Evolutionary conservation across 2,113 vertebrate genomes (phyloP), one percentile per base, ranked within the genome.

Genomic region (Psammodynastes pulverulentus): DNA sequence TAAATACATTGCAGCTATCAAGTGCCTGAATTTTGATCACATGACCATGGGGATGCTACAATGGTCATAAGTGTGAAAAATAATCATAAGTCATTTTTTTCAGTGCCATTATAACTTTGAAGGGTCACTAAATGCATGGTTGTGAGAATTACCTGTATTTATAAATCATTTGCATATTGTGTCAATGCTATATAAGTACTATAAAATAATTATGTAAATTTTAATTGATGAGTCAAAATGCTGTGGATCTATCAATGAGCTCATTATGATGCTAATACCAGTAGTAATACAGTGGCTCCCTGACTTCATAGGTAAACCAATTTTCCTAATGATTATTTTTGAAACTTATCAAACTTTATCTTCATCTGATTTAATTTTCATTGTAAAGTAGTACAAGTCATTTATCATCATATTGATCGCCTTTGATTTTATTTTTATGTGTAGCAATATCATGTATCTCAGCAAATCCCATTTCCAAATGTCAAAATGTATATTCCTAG

Each of bases 201-300:
- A 62, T 51, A 84, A 29, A 93, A 7, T 19, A 45, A 24, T 84
- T 58, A 92, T 90, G 91, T 5, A 95, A 93, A 94, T 93, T 52
- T 87, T 89, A 1, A 0, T 0, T 21, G 21, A 91, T 94, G 95
- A 91, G 62, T 93, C 94, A 90, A 88, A 95, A 46, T n/a, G 46
- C 4, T 88, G 53, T 58, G 88, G 26, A 88, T 24, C 92, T 89
- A 39, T 17, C 13, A 84, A 87, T 84, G 94, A 94, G 84, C 92
- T 94, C 52, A 88, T 92, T 93, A 85, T 39, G 17, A 87, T 26
- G 88, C 54, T 96, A 89, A n/a, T 92, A 90, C 88, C n/a, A 89
- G 53, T 92, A 88, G 79, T 12, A 53, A 72, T 93, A 90, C 34
- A 92, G 54, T 67, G 88, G 62, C 6, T 39, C 10, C 91, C 94